Evolutionary conservation across 2,797 vertebrate species (phyloP).

Genomic region (Hephaestus fuliginosus): DNA sequence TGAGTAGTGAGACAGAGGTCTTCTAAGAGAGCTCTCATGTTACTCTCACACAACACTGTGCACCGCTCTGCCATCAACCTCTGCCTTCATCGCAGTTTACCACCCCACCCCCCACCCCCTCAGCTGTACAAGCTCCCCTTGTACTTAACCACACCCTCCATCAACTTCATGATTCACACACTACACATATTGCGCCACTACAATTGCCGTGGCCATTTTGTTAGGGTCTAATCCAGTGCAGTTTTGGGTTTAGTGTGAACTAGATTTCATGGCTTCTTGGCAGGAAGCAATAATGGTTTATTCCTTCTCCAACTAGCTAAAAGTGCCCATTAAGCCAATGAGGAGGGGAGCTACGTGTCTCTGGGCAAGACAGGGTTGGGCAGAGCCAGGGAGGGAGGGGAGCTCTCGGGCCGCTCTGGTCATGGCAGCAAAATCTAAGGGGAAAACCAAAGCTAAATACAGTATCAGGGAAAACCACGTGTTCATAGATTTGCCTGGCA

Average conservation of each 20-base stretch:
- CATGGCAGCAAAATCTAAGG: conserved; percentile 43
- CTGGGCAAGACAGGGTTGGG: not conserved
- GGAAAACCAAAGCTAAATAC: conserved; percentile 60
- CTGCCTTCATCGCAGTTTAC: conserved; percentile 13
- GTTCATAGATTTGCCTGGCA: conserved; percentile 59
- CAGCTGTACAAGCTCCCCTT: conserved; percentile 24
- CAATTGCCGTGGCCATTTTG: conserved; percentile 29
- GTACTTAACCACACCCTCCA: conserved; percentile 34
- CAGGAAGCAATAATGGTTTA: conserved; percentile 41
- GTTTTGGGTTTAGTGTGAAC: conserved; percentile 45
- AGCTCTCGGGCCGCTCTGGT: not conserved
- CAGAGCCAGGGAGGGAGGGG: conserved; percentile 3
- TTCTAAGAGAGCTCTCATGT: conserved; percentile 44
- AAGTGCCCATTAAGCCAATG: conserved; percentile 52
- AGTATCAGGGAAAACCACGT: conserved; percentile 43
- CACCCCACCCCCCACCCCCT: not conserved
- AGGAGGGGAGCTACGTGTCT: conserved; percentile 29
- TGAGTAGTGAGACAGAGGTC: conserved; percentile 14
- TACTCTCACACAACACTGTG: conserved; percentile 37
- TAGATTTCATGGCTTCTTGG: conserved; percentile 61
- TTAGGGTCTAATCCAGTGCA: conserved; percentile 29
- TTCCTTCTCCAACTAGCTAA: conserved; percentile 40
- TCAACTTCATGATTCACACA: conserved; percentile 46
- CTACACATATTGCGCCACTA: conserved; percentile 12
- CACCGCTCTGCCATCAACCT: conserved; percentile 21